phyloP scores from a whole-genome alignment of 1,140 invertebrate genomes.

The Chironomus striatipennis region DNA sequence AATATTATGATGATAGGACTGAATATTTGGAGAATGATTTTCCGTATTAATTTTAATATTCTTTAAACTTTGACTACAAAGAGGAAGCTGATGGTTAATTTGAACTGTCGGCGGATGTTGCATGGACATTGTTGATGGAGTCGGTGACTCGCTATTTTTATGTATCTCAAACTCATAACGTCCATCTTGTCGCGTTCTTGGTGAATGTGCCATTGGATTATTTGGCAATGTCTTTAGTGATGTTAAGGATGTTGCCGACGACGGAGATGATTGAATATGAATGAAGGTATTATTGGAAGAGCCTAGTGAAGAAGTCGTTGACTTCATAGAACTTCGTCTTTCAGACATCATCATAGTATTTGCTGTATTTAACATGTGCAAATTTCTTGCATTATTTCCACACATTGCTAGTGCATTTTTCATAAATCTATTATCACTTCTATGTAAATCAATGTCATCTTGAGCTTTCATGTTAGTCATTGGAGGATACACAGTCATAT shows the following conservation, averaged over 20 bases:
- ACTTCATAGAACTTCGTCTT: slow-evolving; percentile 15
- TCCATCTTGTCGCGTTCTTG: neutral
- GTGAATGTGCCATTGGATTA: neutral
- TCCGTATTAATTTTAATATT: slow-evolving; percentile 20
- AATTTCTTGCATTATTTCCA: neutral
- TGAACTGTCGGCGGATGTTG: neutral
- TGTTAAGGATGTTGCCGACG: slow-evolving; percentile 3
- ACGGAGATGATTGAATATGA: neutral
- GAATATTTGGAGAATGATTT: neutral
- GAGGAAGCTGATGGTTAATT: neutral
- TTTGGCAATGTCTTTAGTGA: neutral
- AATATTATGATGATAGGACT: neutral
- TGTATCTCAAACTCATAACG: neutral
- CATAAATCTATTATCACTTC: slow-evolving; percentile 17
- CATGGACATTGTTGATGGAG: neutral
- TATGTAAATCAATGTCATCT: slow-evolving; percentile 21
- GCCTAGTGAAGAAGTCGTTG: neutral
- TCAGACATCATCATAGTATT: neutral
- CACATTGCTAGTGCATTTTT: slow-evolving; percentile 17
- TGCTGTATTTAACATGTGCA: neutral
- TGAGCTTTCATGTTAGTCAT: neutral
- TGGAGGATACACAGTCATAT: neutral
- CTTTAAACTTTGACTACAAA: slow-evolving; percentile 17
- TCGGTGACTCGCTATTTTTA: neutral
- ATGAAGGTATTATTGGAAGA: slow-evolving; percentile 13